A percentile compares a stretch with the other conserved stretches of the same genome.
Evolutionary conservation across 2,797 vertebrate genomes (phyloP).

Genomic region (Sebastes aleutianus): DNA sequence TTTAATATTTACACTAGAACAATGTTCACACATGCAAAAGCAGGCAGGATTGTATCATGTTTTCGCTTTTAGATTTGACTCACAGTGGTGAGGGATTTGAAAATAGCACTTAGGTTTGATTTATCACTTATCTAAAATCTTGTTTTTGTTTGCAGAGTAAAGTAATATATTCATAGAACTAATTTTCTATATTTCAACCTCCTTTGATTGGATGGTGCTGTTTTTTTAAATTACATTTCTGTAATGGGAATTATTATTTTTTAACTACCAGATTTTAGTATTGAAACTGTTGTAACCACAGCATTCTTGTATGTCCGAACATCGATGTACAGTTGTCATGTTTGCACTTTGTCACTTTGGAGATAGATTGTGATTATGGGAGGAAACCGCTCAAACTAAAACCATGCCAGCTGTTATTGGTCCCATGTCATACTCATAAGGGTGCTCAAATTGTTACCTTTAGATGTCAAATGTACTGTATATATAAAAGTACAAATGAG

Average conservation of each 20-base stretch:
- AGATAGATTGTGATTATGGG: neutral
- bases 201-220: conserved; percentile 50
- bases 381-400: conserved; percentile 28
- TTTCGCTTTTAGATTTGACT: conserved; percentile 16
- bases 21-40: conserved; percentile 15
- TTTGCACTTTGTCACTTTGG: conserved; percentile 80
- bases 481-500: conserved; percentile 2
- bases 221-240: conserved; percentile 3
- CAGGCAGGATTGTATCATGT: neutral
- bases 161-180: conserved; percentile 59
- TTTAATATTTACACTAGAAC: neutral
- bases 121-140: neutral
- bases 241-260: conserved; percentile 30
- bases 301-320: conserved; percentile 5
- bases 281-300: conserved; percentile 4
- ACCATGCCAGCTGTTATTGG: conserved; percentile 13
- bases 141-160: conserved; percentile 37
- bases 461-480: neutral
- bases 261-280: conserved; percentile 46
- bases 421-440: neutral
- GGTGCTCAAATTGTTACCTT: neutral
- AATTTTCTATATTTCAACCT: conserved; percentile 41
- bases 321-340: conserved; percentile 22
- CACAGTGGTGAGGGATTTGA: neutral
- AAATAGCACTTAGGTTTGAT: conserved; percentile 19